A percentile compares a stretch with the other conserved stretches of the same genome.
These are phyloP conservation scores for Lycia hirtaria DNA, from an alignment of 2,888 invertebrate species.

Conservation along the genomic window DNA sequence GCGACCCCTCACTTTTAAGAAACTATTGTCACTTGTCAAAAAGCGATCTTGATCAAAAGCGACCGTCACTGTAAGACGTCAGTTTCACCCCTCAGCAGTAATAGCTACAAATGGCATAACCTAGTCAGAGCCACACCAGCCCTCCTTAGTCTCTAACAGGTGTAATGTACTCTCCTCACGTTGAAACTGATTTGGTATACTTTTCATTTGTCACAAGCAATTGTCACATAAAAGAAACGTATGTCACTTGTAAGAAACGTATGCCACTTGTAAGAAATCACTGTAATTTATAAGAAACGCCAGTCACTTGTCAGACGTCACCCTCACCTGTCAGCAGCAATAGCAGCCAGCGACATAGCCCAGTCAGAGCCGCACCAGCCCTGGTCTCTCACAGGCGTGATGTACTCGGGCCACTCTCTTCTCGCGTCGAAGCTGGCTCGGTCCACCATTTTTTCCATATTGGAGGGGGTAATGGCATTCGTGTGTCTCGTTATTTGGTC, in stretches of 20 bases:
- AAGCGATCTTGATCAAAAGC: no score
- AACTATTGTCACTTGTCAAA: no score
- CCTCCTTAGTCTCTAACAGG: conserved; percentile 90
- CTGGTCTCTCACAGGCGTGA: conserved; percentile 90
- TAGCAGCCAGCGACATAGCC: conserved; percentile 94
- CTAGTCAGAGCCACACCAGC: conserved; percentile 96
- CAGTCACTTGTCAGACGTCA: no score
- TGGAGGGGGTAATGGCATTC: conserved; percentile 84
- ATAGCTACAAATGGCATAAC: conserved; percentile 94
- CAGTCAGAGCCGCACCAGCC: conserved; percentile 96
- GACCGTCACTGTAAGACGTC: no score
- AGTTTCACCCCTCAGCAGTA: conserved; percentile 92
- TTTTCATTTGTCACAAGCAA: no score
- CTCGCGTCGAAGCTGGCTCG: conserved; percentile 92
- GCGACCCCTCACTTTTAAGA: no score
- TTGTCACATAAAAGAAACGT: no score
- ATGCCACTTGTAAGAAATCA: no score
- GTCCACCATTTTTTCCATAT: conserved; percentile 83
- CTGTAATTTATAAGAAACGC: no score
- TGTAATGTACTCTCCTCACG: conserved; percentile 87
- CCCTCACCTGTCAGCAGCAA: conserved; percentile 90
- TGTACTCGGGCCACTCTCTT: conserved; percentile 89
- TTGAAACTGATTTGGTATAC: no score
- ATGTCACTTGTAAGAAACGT: no score
- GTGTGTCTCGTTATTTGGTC: conserved; percentile 81